These are phyloP conservation scores for Rhadina sibilatrix DNA, from an alignment of 2,113 vertebrate species.

Conservation along the genomic window DNA sequence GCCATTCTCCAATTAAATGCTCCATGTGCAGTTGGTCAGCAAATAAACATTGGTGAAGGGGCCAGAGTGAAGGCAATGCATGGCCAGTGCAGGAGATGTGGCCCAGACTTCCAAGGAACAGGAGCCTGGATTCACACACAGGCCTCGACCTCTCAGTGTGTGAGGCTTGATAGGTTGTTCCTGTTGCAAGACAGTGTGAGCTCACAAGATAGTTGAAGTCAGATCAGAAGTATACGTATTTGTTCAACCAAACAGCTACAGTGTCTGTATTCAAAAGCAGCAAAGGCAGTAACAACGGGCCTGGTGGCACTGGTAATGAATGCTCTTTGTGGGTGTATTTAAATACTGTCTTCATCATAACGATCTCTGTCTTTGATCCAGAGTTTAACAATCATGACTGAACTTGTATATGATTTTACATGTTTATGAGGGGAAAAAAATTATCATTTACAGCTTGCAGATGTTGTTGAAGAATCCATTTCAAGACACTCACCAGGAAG, in stretches of 20 bases:
- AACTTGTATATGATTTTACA: slow-evolving; percentile 12
- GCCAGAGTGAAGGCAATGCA: not conserved
- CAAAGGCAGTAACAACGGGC: not conserved
- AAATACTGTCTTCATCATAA: not conserved
- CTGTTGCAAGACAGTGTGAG: not conserved
- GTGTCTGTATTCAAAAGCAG: not conserved
- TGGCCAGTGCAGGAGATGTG: not conserved
- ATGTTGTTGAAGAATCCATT: not conserved
- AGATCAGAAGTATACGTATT: not conserved
- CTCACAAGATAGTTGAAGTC: not conserved
- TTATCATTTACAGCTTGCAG: not conserved
- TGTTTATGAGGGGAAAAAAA: not conserved
- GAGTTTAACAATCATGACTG: slow-evolving; percentile 15
- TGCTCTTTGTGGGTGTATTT: not conserved
- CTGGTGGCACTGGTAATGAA: not conserved
- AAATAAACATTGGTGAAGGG: not conserved
- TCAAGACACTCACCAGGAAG: not conserved
- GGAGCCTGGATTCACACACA: accelerated
- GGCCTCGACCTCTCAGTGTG: not conserved
- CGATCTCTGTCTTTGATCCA: not conserved
- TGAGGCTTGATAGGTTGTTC: not conserved
- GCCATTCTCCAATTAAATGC: not conserved
- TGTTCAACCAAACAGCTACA: not conserved
- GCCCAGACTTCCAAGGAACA: not conserved
- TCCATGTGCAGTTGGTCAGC: not conserved